A percentile compares a stretch with the other conserved stretches of the same genome.
Conservation (phyloP, 35 echinoderm and acorn worm species). For the Apostichopus japonicus region DNA sequence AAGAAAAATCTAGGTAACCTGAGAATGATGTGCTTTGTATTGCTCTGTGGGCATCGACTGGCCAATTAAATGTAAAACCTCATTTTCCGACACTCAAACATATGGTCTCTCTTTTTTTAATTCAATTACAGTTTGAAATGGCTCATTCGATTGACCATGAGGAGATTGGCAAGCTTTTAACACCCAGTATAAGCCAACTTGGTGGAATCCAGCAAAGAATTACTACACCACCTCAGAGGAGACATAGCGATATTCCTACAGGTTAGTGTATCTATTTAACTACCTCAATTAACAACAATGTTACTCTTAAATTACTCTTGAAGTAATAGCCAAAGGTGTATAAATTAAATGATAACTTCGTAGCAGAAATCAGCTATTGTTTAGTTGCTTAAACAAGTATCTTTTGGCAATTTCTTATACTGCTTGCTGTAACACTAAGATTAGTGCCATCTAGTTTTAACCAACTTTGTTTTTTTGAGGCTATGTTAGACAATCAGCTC, state of each 20-base stretch:
- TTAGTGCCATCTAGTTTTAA: too few species aligned
- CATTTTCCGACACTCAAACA: not conserved
- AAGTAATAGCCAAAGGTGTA: too few species aligned
- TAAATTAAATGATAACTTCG: too few species aligned
- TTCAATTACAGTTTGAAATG: conserved; percentile 40
- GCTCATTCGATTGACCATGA: conserved; percentile 23
- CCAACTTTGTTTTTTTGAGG: too few species aligned
- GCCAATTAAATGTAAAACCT: conserved; percentile 24
- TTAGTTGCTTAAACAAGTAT: too few species aligned
- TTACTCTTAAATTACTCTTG: too few species aligned
- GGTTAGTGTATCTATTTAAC: not conserved
- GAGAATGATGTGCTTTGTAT: too few species aligned
- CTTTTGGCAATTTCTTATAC: too few species aligned
- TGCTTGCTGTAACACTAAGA: too few species aligned
- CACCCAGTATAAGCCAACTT: not conserved
- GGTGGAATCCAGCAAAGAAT: not conserved
- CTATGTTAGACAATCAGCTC: too few species aligned
- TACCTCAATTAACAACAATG: too few species aligned
- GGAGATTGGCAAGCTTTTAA: conserved; percentile 31
- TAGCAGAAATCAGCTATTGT: too few species aligned
- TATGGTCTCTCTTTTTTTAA: conserved; percentile 12
- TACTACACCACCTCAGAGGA: not conserved
- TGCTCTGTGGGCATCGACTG: not conserved
- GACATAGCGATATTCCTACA: not conserved
- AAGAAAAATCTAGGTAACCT: not conserved